These are phyloP conservation scores for Drosophila sp. DNA, from an alignment of 1,140 invertebrate genomes.

Conservation along the genomic window DNA sequence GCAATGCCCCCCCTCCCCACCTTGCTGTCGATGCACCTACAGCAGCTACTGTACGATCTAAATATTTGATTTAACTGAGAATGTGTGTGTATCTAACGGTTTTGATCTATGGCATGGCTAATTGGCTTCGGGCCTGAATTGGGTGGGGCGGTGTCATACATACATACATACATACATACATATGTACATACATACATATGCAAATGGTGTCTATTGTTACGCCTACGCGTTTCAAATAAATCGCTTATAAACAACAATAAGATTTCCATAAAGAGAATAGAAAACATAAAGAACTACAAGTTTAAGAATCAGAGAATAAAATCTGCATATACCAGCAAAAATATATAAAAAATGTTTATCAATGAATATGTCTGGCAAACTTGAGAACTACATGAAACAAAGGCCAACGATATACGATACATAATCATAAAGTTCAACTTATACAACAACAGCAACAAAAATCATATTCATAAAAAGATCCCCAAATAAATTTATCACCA, in stretches of 20 bases:
- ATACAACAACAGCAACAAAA: slow-evolving; percentile 14
- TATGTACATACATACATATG: too few relatives aligned
- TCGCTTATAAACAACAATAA: slow-evolving; percentile 29
- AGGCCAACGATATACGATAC: slow-evolving; percentile 39
- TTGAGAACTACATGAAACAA: slow-evolving; percentile 16
- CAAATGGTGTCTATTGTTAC: slow-evolving; percentile 79
- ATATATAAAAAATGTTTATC: slow-evolving; percentile 46
- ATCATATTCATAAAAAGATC: slow-evolving; percentile 32
- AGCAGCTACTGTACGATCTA: slow-evolving; percentile 32
- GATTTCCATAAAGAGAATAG: slow-evolving; percentile 1
- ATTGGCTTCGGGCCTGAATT: slow-evolving; percentile 61
- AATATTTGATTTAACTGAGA: slow-evolving; percentile 31
- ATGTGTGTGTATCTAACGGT: slow-evolving; percentile 58
- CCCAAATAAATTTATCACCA: slow-evolving; percentile 3
- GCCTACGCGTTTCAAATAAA: slow-evolving; percentile 55
- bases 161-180: too few relatives aligned
- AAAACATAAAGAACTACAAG: slow-evolving; percentile 2
- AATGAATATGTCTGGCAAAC: slow-evolving; percentile 40
- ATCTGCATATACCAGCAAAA: slow-evolving; percentile 38
- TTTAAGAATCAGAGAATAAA: neutral
- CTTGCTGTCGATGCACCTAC: too few relatives aligned
- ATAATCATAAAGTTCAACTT: slow-evolving; percentile 26
- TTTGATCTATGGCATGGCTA: slow-evolving; percentile 72
- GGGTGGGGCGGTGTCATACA: slow-evolving; percentile 21
- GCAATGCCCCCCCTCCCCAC: slow-evolving; percentile 16